These are phyloP conservation scores for Parapsyche elsis DNA, from an alignment of 1,140 invertebrate genomes.

Conservation along the genomic window DNA sequence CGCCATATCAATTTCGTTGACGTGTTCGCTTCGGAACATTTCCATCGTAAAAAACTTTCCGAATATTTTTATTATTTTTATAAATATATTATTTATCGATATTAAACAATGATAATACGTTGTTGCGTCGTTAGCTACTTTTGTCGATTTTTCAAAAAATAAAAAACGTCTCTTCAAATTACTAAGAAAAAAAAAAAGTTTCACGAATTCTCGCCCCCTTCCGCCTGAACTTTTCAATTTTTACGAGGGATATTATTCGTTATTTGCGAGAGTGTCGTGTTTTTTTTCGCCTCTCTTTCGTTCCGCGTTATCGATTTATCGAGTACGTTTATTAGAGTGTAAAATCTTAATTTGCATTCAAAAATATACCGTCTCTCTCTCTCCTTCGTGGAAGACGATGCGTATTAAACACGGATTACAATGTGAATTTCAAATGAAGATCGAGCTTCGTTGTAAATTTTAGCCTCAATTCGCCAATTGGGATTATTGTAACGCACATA, in stretches of 20 bases:
- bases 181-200: not conserved
- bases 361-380: not conserved
- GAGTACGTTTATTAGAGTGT: not conserved
- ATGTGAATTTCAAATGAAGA: not conserved
- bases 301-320: not conserved
- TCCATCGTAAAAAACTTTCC: not conserved
- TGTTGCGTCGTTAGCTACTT: not conserved
- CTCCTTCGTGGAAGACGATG: not conserved
- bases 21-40: not conserved
- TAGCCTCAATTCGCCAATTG: too few relatives aligned
- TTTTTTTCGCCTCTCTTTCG: not conserved
- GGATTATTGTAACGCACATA: too few relatives aligned
- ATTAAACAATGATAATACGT: slow-evolving; percentile 14
- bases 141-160: slow-evolving; percentile 13
- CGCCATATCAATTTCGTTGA: slow-evolving; percentile 7
- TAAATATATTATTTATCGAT: slow-evolving; percentile 10
- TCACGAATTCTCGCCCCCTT: not conserved
- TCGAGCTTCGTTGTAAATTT: not conserved
- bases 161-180: not conserved
- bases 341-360: not conserved
- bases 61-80: not conserved
- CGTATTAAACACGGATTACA: not conserved
- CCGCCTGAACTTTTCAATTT: not conserved
- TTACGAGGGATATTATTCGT: not conserved
- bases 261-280: not conserved